Evolutionary conservation across 2,888 invertebrate genomes (phyloP), one percentile per base, ranked within the genome.

Genomic region (Selenia dentaria): DNA sequence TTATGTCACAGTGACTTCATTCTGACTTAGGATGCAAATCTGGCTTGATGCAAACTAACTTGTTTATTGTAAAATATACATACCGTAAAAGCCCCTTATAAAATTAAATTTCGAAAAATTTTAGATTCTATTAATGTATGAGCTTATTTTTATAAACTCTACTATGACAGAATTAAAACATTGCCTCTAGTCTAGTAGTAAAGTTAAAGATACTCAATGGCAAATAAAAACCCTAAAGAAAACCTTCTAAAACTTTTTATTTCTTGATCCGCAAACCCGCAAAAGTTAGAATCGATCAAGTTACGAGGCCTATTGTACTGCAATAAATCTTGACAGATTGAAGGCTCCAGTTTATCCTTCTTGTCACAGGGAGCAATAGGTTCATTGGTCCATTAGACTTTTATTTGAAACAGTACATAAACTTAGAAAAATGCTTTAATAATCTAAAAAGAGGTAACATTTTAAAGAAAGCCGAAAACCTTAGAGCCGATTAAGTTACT

Each of bases 291-390:
- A 37, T 42, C 47, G 41, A 48, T 48, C 40, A 38, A 50, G 50
- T 50, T 37, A 37, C 25, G 16, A 34, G 12, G 18, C 10, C 37
- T 14, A 36, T 52, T 48, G 42, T 49, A 50, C 26, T 29, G 37
- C 39, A 51, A 56, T 56, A 52, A 51, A 51, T 53, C 39, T 26
- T 5, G 22, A 9, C 39, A 39, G 35, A 50, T 50, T 48, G 44
- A 47, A 28, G 40, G 47, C 32, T 47, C 39, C 38, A 40, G 33
- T 43, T 51, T 33, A 51, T 39, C 33, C 33, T 10, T 14, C 27
- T 29, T 29, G 49, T 43, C 39, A 45, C 20, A 22, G 39, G 28
- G 20, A n/a, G 1, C 32, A 11, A 18, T 18, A 8, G 24, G 27
- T 13, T 29, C 29, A 34, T 38, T 27, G 22, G 43, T 37, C 27